Evolutionary conservation across 2,888 invertebrate genomes (phyloP).

Genomic region (Atethmia centrago): DNA sequence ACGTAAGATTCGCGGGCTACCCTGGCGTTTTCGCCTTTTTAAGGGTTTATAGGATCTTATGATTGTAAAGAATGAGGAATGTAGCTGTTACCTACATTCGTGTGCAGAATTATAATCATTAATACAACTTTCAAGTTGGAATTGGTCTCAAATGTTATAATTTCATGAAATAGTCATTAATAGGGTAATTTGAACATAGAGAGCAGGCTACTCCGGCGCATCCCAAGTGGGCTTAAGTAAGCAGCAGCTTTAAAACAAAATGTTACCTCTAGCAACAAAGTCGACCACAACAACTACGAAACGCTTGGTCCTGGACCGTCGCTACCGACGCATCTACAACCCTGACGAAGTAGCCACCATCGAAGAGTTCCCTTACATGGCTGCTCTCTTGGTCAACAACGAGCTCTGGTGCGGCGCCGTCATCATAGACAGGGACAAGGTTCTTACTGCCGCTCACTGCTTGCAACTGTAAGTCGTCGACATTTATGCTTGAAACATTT

Average conservation of each 20-base stretch:
- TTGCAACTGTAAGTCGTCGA: slow-evolving; percentile 80
- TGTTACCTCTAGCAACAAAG: slow-evolving; percentile 13
- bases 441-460: slow-evolving; percentile 86
- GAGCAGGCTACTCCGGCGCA: neutral
- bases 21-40: too few relatives aligned
- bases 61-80: too few relatives aligned
- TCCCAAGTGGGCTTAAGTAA: too few relatives aligned
- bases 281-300: slow-evolving; percentile 49
- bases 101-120: too few relatives aligned
- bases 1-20: too few relatives aligned
- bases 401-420: slow-evolving; percentile 86
- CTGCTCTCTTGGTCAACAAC: slow-evolving; percentile 82
- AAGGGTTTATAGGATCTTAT: too few relatives aligned
- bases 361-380: slow-evolving; percentile 81
- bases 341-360: slow-evolving; percentile 81
- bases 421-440: slow-evolving; percentile 76
- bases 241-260: neutral
- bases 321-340: slow-evolving; percentile 84
- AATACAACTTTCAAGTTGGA: neutral
- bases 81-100: too few relatives aligned
- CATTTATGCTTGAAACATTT: neutral
- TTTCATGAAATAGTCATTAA: too few relatives aligned
- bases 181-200: neutral
- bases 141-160: too few relatives aligned
- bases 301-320: slow-evolving; percentile 72